Base-by-base conservation (phyloP, 2,888 invertebrate species). In the Pristionchus exspectatus region DNA sequence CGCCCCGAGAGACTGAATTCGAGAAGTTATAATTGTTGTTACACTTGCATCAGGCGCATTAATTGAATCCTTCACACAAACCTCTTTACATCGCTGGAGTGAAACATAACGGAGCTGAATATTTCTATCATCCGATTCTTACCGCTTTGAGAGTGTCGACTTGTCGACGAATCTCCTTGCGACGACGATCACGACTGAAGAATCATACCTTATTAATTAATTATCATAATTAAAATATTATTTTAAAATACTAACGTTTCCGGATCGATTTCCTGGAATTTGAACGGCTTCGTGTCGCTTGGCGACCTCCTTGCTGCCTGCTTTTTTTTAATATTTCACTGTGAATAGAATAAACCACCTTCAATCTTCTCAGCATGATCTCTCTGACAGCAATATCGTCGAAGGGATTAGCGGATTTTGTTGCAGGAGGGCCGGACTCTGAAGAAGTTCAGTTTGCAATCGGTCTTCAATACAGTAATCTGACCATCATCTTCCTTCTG, bases 351-450 rank as follows among this genome's bases (percentile, higher is more conserved):
- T 3, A 27, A 24, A 14, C 4, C 24, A 81, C 81, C 81, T 81
- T 81, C 50, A 81, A 54, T 54, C 85, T 56, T 1, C 85, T 5
- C 59, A 84, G 59, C 87, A 74, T 72, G 5, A 88, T 72, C 87
- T 88, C 74, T 33, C 74, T 72, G n/a, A 63, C n/a, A 0, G 72
- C 87, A 33, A 88, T 88, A 33, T 88, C 87, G 24, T 88, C 87
- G 74, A 87, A 87, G 10, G 87, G 87, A 50, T 88, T 88, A 21
- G 33, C 87, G 1, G 87, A 87, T 27, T 66, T 33, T 7, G 83
- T 4, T 12, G 33, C 59, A 16, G 56, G 44, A 44, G 69, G 24
- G 4, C 9, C 27, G n/a, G 50, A 81, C 54, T 81, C 81, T 81
- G 27, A 0, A 69, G 30, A 2, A 27, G 14, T 69, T 27, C 69